Base-by-base conservation (phyloP, 2,888 invertebrate genomes). In the Noctuana brunneofusca region DNA sequence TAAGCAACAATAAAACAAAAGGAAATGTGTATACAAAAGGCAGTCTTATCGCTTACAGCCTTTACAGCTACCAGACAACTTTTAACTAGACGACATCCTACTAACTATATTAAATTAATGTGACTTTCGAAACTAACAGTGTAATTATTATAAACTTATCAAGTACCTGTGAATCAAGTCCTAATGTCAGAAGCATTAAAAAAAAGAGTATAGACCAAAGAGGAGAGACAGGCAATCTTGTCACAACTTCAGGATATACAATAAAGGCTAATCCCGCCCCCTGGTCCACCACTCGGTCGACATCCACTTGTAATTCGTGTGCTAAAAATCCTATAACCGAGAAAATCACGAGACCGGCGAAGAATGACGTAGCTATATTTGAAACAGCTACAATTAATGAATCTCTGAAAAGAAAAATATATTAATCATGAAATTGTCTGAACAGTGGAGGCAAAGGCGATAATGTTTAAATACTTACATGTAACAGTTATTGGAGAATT, bases 131-230 rank as follows among this genome's bases (percentile, higher is more conserved):
- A 30, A 27, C 27, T 6, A 27, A 27, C 1, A 1, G 27, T 27
- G 4, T 6, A 27, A 27, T 27, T 27, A 27, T 27, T 2, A 8
- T 38, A 14, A 38, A 38, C 2, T 14, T 38, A 38, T 14, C 9
- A 38, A 1, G 14, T 41, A 93, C 93, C 92, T 93, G 95, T 8
- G 95, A 95, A 73, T 95, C 95, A 63, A 96, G 86, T 49, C 96
- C 96, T 55, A 96, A 89, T 0, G 95, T 95, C 58, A 96, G 86
- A 32, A 96, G 86, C 96, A 96, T 96, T 59, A 95, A 93, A 81
- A 96, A 96, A 87, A 96, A 96, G 3, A 96, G 89, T 58, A 96
- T 92, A 5, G 97, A 95, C 96, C 96, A 97, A 8, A 97, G 89
- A 0, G 96, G 96, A 0, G 97, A 94, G 0, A 96, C 92, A 0